Evolutionary conservation across 2,888 invertebrate species (phyloP).

Genomic region (Branchipolynoe longqiensis): DNA sequence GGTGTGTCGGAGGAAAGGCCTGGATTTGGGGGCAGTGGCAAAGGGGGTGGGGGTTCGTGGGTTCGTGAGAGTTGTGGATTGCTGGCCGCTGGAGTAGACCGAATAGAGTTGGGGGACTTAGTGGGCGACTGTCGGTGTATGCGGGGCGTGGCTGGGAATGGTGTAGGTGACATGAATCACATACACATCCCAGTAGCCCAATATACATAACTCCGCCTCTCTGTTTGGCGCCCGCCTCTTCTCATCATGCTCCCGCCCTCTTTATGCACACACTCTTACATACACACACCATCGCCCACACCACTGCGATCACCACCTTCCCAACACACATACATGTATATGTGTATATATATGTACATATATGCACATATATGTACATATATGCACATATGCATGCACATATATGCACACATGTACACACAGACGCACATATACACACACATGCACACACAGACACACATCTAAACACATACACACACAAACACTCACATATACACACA

Average conservation of each 20-base stretch:
- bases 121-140: not conserved
- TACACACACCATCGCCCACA: no score
- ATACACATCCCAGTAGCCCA: no score
- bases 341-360: not conserved
- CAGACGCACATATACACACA: not conserved
- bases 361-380: not conserved
- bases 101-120: not conserved
- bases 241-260: not conserved
- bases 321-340: no score
- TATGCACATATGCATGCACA: not conserved
- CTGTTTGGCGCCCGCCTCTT: not conserved
- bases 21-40: not conserved
- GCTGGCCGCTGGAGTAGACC: not conserved
- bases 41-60: not conserved
- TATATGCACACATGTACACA: not conserved
- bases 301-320: no score
- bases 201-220: conserved; percentile 44
- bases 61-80: not conserved
- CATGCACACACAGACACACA: not conserved
- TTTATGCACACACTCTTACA: no score
- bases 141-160: not conserved
- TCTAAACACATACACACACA: not conserved
- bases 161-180: not conserved
- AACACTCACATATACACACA: not conserved
- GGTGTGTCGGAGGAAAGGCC: not conserved